Conservation (phyloP, 2,888 invertebrate species). For the Subacronicta megacephala region DNA sequence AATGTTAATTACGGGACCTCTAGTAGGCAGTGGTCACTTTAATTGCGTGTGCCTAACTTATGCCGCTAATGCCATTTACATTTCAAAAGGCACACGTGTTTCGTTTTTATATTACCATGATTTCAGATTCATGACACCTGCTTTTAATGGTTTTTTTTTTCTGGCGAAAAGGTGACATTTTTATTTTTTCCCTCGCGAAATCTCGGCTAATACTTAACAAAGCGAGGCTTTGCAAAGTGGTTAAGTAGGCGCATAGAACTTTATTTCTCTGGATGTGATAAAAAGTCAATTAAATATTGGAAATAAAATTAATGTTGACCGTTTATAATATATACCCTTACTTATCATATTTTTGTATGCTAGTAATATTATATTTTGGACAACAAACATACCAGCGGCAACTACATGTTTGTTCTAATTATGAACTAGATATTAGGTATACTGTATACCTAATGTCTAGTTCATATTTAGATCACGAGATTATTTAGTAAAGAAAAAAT, state of each 20-base stretch:
- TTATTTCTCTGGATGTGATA: not conserved
- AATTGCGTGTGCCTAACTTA: conserved; percentile 48
- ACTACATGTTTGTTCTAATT: too few relatives aligned
- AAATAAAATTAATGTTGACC: not conserved
- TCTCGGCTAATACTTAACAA: conserved; percentile 1
- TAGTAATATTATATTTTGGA: too few relatives aligned
- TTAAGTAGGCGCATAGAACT: not conserved
- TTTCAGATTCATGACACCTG: conserved; percentile 41
- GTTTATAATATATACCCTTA: too few relatives aligned
- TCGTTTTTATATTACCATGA: conserved; percentile 29
- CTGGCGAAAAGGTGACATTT: not conserved
- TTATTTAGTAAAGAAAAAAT: too few relatives aligned
- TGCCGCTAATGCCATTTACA: conserved; percentile 42
- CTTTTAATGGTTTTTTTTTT: conserved; percentile 20
- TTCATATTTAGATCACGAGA: too few relatives aligned
- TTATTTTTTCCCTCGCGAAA: not conserved
- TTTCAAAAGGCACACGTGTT: conserved; percentile 50
- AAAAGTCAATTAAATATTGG: not conserved
- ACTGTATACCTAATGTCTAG: too few relatives aligned
- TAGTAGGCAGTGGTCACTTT: conserved; percentile 43
- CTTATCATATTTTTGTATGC: too few relatives aligned
- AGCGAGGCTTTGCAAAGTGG: not conserved
- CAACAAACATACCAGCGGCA: too few relatives aligned
- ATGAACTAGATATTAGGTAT: too few relatives aligned
- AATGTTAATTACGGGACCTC: conserved; percentile 43